Base-by-base conservation (phyloP, 2,888 invertebrate species). In the Pristionchus arcanus region DNA sequence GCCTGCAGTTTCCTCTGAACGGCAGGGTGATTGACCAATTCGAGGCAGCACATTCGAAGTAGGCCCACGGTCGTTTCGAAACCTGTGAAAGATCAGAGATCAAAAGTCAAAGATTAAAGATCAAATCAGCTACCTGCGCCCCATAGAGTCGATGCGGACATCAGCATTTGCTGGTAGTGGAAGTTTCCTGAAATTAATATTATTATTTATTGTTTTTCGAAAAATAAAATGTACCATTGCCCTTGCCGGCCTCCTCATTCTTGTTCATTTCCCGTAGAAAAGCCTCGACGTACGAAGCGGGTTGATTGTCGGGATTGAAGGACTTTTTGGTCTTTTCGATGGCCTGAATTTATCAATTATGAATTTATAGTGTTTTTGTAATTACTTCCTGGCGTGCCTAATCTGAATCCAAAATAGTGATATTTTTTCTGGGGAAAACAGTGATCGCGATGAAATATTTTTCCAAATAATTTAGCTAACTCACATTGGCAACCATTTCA, bases 51-150 rank as follows among this genome's bases (percentile, higher is more conserved):
- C 63, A 91, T 91, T 55, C 92, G 91, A 42, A 92, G 90, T 11
- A 91, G 91, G 68, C 91, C 91, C 19, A 92, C 92, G 37, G 92
- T 92, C 2, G 92, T 92, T 74, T 92, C 92, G 91, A 92, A 91
- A 71, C 92, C 92, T 81, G 92, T 91, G 31, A 77, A 34, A 87
- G 11, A 13, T 31, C 37, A 34, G 25, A 68, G 9, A n/a, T 87
- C 21, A 66, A 68, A 68, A 3, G 37, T 37, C 7, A 37, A n/a
- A 25, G 2, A 42, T 13, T 21, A 37, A 15, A 19, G 74, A 71
- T 71, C 71, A 31, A 42, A 21, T 2, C 25, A 16, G n/a, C 42
- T 37, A 42, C 74, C 86, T 49, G 86, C 86, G 0, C 86, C 86
- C 86, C 86, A 86, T 25, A 86, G 21, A 13, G 34, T 15, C 11